phyloP scores from a whole-genome alignment of 2,888 invertebrate genomes.

The Dugesia japonica region DNA sequence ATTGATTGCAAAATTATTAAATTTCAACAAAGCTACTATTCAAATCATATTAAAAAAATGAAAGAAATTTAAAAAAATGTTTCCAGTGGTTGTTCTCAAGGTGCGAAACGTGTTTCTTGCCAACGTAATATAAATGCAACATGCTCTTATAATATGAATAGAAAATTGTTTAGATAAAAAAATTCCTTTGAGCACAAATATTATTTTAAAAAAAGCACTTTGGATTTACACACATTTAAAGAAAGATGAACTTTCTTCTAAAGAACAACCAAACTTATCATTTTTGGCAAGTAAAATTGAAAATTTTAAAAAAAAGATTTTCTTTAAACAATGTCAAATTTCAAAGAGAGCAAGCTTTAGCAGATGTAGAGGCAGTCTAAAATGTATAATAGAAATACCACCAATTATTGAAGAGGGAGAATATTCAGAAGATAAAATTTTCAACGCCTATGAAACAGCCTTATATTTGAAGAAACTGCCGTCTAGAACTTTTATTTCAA shows the following conservation, averaged over 20 bases:
- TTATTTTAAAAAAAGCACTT: not conserved
- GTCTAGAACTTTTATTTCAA: conserved; percentile 13
- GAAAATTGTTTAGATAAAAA: not conserved
- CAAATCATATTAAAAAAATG: not conserved
- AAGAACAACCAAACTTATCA: conserved; percentile 8
- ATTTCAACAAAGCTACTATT: conserved; percentile 8
- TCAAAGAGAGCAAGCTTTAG: not conserved
- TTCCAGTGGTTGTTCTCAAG: not conserved
- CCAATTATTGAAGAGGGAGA: not conserved
- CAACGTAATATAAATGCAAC: not conserved
- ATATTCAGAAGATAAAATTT: not conserved
- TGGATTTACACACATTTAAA: not conserved
- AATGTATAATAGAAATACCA: not conserved
- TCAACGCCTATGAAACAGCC: too few relatives aligned
- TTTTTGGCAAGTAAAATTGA: not conserved
- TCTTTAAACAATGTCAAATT: not conserved
- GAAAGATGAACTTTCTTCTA: conserved; percentile 15
- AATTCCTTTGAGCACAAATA: conserved; percentile 12
- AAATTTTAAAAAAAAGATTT: not conserved
- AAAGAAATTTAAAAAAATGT: not conserved
- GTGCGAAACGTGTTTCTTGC: not conserved
- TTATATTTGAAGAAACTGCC: not conserved
- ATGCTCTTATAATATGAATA: conserved; percentile 10
- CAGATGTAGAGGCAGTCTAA: not conserved
- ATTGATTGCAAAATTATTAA: conserved; percentile 1